Base-by-base conservation (phyloP, 2,888 invertebrate species). In the Standfussiana lucernea region DNA sequence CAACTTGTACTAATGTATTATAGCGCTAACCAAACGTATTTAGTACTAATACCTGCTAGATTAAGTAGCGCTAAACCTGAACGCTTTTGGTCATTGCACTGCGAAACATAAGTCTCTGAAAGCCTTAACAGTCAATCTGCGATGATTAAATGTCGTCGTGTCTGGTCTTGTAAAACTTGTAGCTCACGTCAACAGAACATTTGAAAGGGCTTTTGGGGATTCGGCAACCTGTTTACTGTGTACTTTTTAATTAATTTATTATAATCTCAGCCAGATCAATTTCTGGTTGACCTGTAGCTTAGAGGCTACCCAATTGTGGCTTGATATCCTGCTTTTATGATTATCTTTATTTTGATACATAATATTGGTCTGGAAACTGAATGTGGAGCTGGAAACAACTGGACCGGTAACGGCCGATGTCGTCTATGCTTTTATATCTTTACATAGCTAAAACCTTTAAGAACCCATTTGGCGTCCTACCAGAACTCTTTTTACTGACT, bases 1-100 rank as follows among this genome's bases (percentile, higher is more conserved):
- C 15, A 72, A 71, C 80, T 72, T 86, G 67, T 81, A 75, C 78
- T 64, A 79, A n/a, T 64, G 42, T 75, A 88, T 82, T 75, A 86
- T 81, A 79, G 78, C 65, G 87, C 88, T 87, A 84, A 86, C 70
- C 50, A 45, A 88, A 32, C 40, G 66, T 75, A 85, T 75, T 76
- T 81, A 82, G 72, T 62, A 66, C 28, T 69, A 84, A 80, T 74
- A 76, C 47, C 77, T 59, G 74, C 77, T 75, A 73, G 75, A 72
- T 35, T 66, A 67, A 61, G 61, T 82, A 86, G 86, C 24, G 40
- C 66, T 40, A 8, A 42, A 24, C 45, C 13, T 45, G 0, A 28
- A n/a, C 18, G 3, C 40, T 69, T 66, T 28, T 70, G 72, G 61
- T 35, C 72, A 82, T 28, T 80, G 75, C 65, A 79, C 79, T 61